Percentiles rank a stretch among this genome's conserved stretches.
These are phyloP conservation scores for Lytechinus variegatus DNA, from an alignment of 35 echinoderm and acorn worm species.

Conservation along the genomic window DNA sequence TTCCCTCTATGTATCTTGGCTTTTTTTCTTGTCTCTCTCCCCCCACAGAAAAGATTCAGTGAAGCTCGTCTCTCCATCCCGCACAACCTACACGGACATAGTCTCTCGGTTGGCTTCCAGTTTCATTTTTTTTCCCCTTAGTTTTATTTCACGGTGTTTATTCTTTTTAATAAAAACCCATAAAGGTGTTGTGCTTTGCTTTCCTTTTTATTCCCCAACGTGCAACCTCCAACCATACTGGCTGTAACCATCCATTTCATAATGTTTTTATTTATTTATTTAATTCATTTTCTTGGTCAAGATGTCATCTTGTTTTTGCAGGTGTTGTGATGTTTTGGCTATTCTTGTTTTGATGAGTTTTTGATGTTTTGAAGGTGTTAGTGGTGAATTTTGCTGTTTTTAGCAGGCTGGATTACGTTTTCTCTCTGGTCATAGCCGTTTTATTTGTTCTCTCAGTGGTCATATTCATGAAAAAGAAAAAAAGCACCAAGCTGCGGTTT, in stretches of 20 bases:
- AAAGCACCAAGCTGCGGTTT: not conserved
- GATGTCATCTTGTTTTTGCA: not conserved
- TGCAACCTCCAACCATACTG: not conserved
- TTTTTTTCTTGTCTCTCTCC: not conserved
- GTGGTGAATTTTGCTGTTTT: not conserved
- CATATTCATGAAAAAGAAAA: not conserved
- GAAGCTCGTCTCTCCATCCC: constrained; percentile 45
- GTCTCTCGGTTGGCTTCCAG: constrained; percentile 30
- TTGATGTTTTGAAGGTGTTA: not conserved
- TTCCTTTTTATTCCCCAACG: not conserved
- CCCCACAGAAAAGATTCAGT: constrained; percentile 44
- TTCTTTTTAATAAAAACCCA: not conserved
- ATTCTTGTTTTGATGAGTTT: not conserved
- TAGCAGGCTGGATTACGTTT: not conserved
- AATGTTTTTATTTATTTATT: not conserved
- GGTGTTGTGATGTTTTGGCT: not conserved
- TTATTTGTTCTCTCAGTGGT: not conserved
- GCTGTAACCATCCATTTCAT: not conserved
- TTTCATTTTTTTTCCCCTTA: not conserved
- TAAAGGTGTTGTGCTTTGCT: constrained; percentile 14
- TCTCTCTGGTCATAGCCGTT: not conserved
- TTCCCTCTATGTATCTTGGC: constrained; percentile 10
- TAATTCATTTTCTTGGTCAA: not conserved
- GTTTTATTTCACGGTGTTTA: not conserved
- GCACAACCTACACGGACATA: constrained; percentile 29